Evolutionary conservation across 2,888 invertebrate genomes (phyloP), one percentile per base, ranked within the genome.

Genomic region (Chymomyza caudatula): DNA sequence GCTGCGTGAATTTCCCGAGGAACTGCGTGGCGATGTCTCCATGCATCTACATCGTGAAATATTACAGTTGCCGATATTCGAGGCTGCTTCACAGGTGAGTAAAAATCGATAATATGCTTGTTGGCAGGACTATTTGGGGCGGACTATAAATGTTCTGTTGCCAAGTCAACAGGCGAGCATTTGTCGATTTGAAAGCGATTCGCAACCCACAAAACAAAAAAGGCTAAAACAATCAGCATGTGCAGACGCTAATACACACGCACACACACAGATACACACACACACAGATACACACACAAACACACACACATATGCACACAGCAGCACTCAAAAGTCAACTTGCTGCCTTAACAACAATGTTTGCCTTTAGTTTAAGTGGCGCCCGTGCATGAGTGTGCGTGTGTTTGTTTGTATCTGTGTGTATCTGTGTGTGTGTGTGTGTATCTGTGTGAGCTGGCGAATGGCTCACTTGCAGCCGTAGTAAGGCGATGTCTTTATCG

Each of bases 21-120:
- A 98, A 90, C 92, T 98, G 63, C 92, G 98, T 67, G 98, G 98
- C 17, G 98, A 98, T 88, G 97, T 98, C 49, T 97, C 97, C 60
- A 94, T 98, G 94, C 98, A 98, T 91, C 92, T 98, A 79, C 97
- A 98, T 91, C 93, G 97, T 68, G 98, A 98, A 91, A 97, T 98
- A 87, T 92, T 98, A 77, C 96, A 96, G 79, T 92, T 98, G 73
- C 97, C 98, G 43, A 97, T 98, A 91, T 98, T 98, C 91, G 97
- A 97, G 90, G 94, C 95, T 2, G 97, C 98, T 13, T 97, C 97
- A 2, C 97, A 97, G 88, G 90, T 90, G 78, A 85, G 76, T 79
- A 56, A 44, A 52, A 67, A 57, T 55, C 61, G 37, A 56, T 43
- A 37, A 54, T 53, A 20, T 20, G 15, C 19, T 25, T 19, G 23